Base-by-base conservation (phyloP, 2,888 invertebrate genomes). In the Gandaritis pyraliata region DNA sequence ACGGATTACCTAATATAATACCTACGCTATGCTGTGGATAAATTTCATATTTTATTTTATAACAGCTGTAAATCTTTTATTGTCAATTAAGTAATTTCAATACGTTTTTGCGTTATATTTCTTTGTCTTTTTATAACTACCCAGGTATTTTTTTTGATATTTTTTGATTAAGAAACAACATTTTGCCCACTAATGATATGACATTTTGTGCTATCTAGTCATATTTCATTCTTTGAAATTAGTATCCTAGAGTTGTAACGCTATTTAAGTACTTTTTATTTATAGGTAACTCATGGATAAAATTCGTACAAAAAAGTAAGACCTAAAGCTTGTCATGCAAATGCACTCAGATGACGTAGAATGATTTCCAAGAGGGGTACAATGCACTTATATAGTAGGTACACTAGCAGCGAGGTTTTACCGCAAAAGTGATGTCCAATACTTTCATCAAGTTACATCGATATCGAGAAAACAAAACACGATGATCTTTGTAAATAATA, bases 341-440 rank as follows among this genome's bases (percentile, higher is more conserved):
- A 77, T 77, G 72, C 72, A 72, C 68, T 70, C 70, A 76, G 76
- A 79, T 83, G 81, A 81, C 80, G 80, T 80, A 73, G 75, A 70
- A 72, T 75, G 75, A 82, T 82, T 87, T 83, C 86, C 83, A 83
- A 81, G 83, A 88, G 82, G 81, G 84, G 84, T 79, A 82, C 87
- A 88, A 88, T 87, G 86, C 86, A 82, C 88, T 87, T 89, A 86
- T 88, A 87, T 83, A 85, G 85, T 16, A 43, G 43, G 43, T 84
- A 85, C 84, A 83, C 85, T 74, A 83, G 81, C 82, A 84, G 80
- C 81, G 75, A 77, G 75, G 74, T 75, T 75, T 68, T 10, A 80
- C 80, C 78, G 69, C 81, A 80, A 68, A 61, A 84, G 83, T 74
- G 85, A 72, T 71, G 82, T 43, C 62, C 46, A 38, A 49, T 60